Evolutionary conservation across 2,888 invertebrate species (phyloP), one percentile per base, ranked within the genome.

Genomic region (Zygogramma bicolorata): DNA sequence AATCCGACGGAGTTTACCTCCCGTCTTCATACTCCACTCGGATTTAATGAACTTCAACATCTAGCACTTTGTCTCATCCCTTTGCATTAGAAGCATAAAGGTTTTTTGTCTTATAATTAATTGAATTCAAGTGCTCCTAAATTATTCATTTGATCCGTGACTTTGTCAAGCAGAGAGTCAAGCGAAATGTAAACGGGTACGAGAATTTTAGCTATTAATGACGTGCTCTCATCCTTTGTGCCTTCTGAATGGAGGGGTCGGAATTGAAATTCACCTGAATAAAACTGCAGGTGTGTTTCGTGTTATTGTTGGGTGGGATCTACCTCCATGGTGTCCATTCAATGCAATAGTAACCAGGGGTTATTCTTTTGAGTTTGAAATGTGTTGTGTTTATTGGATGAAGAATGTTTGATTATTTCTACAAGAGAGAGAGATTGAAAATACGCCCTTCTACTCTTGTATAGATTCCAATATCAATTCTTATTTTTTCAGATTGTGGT

Each of bases 1-100:
- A 72, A 72, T 72, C 68, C 34, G 29, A 15, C 53, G 60, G 58
- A 68, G 68, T 68, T 68, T 65, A 68, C 63, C 68, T 58, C 68
- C 46, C 68, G 58, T 71, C 57, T 72, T 27, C 63, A 68, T 66
- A 34, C 65, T 63, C 65, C 49, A 62, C 59, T 68, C 63, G 63
- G 59, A 71, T 71, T 65, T 65, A 65, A 68, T 72, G 71, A 68
- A 65, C 60, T 62, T 5, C 63, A 38, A 38, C 59, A 68, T 68
- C 31, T 53, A 68, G 62, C 62, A 57, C 61, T 68, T 68, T 68
- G 31, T 25, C 62, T 68, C 46, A 60, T 61, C 60, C 49, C 34
- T 22, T 25, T 68, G 22, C 61, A 40, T 40, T 59, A 27, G 46
- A 7, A 68, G 38, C 53, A 62, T 38, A 62, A 38, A 40, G 27